Conservation (phyloP, 2,797 vertebrate genomes). For the Allochrocebus solatus region DNA sequence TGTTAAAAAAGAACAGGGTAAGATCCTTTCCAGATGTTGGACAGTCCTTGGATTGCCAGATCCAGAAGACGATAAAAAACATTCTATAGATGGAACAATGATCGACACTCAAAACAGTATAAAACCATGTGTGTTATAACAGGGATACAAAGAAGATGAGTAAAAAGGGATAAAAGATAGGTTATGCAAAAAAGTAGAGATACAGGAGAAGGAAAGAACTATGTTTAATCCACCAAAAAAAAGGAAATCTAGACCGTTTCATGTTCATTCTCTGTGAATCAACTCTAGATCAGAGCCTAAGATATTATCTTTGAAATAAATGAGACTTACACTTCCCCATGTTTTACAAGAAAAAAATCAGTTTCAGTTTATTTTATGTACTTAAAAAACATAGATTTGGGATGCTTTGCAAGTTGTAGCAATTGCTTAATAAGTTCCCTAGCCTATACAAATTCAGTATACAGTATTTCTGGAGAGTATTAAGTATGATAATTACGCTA, state of each 20-base stretch:
- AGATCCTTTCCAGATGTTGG: background rate
- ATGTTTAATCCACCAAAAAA: background rate
- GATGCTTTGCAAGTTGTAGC: background rate
- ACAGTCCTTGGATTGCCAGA: background rate
- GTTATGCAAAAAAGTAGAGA: background rate
- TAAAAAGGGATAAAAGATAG: background rate
- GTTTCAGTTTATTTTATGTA: constrained; percentile 39
- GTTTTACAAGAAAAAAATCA: constrained; percentile 3
- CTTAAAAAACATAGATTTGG: constrained; percentile 16
- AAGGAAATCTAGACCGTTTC: background rate
- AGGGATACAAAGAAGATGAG: background rate
- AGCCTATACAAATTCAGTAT: constrained; percentile 66
- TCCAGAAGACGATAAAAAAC: background rate
- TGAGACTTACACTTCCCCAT: background rate
- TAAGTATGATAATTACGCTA: constrained; percentile 59
- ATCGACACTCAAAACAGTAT: background rate
- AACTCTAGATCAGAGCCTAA: background rate
- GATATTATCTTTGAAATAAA: constrained; percentile 19
- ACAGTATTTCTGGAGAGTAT: constrained; percentile 60
- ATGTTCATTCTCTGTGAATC: background rate
- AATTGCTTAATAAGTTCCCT: constrained; percentile 57
- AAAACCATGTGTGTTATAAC: background rate
- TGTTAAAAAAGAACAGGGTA: background rate
- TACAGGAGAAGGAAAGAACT: background rate
- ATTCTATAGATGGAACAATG: background rate